phyloP scores from a whole-genome alignment of 2,797 vertebrate genomes.

The Pseudochaenichthys georgianus region DNA sequence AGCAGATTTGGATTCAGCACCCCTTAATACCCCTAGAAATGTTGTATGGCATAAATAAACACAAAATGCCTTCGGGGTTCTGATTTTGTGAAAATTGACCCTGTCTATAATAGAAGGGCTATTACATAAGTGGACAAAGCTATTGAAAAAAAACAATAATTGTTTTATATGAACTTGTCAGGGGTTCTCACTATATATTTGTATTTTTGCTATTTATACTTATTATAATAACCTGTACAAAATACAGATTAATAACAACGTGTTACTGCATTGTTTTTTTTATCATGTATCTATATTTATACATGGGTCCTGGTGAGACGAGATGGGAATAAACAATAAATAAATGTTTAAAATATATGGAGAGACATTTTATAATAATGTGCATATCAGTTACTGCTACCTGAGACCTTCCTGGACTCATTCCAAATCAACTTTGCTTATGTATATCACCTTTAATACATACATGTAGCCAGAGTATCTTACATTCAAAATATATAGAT shows the following conservation, averaged over 20 bases:
- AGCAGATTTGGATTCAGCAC: too few species aligned
- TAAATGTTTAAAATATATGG: background rate
- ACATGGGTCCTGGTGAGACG: too few species aligned
- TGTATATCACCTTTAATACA: too few species aligned
- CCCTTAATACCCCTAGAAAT: too few species aligned
- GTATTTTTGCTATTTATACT: rapidly evolving
- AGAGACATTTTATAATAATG: background rate
- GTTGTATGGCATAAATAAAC: too few species aligned
- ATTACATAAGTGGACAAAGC: background rate
- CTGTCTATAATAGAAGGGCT: too few species aligned
- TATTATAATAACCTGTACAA: background rate
- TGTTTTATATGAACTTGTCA: rapidly evolving
- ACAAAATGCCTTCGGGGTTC: too few species aligned
- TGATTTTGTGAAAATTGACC: too few species aligned
- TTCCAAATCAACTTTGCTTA: too few species aligned
- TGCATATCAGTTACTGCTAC: background rate
- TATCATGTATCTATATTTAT: background rate
- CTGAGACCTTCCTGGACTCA: background rate
- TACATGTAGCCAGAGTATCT: background rate
- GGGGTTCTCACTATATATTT: background rate
- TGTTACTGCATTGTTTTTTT: background rate
- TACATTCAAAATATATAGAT: background rate
- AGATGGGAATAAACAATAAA: background rate
- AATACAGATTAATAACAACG: background rate
- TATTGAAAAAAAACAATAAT: rapidly evolving